phyloP scores from a whole-genome alignment of 2,888 invertebrate species.

The Philaethria dido region DNA sequence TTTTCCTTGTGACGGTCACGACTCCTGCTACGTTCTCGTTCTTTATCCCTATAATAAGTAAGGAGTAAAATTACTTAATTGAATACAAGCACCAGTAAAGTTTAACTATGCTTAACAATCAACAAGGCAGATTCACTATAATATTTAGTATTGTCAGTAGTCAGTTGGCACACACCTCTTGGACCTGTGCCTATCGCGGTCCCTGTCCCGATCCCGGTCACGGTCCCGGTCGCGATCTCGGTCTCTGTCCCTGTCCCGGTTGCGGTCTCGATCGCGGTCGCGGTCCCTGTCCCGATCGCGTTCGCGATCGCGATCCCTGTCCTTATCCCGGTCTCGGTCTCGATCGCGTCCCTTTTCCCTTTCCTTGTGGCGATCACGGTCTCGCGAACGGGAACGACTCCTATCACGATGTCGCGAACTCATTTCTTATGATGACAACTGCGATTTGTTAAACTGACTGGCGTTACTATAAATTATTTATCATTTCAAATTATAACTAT shows the following conservation, averaged over 20 bases:
- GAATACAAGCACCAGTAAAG: too few relatives aligned
- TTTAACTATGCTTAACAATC: too few relatives aligned
- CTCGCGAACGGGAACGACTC: constrained; percentile 74
- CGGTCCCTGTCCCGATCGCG: constrained; percentile 64
- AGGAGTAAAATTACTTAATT: too few relatives aligned
- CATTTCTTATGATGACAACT: constrained; percentile 57
- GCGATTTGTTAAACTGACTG: background rate
- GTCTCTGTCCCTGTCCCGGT: constrained; percentile 72
- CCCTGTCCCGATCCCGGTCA: constrained; percentile 55
- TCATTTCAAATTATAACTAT: background rate
- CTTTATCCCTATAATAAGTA: constrained; percentile 77
- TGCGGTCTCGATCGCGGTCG: constrained; percentile 64
- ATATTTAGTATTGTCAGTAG: background rate
- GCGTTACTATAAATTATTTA: background rate
- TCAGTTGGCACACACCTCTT: constrained; percentile 75
- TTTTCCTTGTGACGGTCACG: constrained; percentile 65
- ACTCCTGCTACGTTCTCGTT: constrained; percentile 69
- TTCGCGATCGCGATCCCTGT: constrained; percentile 66
- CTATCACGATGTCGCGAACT: constrained; percentile 82
- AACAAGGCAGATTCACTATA: too few relatives aligned
- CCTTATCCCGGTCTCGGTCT: constrained; percentile 54
- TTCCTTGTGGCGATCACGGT: constrained; percentile 64
- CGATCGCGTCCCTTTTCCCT: constrained; percentile 60
- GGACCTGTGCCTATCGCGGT: constrained; percentile 70
- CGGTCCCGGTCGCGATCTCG: constrained; percentile 53